Conservation (phyloP, 2,888 invertebrate genomes). For the Drosophila longiperda region DNA sequence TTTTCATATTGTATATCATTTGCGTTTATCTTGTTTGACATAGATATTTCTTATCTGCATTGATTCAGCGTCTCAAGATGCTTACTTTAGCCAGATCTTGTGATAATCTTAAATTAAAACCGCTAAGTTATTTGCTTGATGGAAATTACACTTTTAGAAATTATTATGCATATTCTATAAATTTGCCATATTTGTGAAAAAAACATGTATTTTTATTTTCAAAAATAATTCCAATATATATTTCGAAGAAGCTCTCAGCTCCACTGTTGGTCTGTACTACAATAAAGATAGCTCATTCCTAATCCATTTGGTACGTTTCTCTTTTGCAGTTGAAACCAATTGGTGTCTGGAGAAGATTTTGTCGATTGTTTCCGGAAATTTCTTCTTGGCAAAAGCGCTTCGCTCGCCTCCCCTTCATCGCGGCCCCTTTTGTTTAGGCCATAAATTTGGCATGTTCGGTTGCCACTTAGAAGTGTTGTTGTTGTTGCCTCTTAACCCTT, state of each 20-base stretch:
- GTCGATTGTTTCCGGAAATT: slow-evolving; percentile 17
- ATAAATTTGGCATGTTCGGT: slow-evolving; percentile 42
- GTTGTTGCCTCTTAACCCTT: slow-evolving; percentile 24
- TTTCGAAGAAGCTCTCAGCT: background rate
- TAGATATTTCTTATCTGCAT: slow-evolving; percentile 10
- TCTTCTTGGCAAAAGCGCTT: background rate
- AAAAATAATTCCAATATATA: background rate
- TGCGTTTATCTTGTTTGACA: slow-evolving; percentile 2
- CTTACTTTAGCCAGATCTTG: background rate
- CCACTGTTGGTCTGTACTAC: background rate
- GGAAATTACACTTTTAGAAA: background rate
- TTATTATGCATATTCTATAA: background rate
- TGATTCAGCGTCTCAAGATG: background rate
- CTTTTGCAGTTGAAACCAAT: slow-evolving; percentile 6
- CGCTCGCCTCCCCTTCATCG: background rate
- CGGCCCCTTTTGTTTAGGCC: slow-evolving; percentile 18
- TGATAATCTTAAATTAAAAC: background rate
- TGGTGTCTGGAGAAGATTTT: slow-evolving; percentile 14
- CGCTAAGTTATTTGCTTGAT: background rate
- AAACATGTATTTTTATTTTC: background rate
- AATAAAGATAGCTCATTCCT: background rate
- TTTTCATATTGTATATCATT: background rate
- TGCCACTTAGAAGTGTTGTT: slow-evolving; percentile 2
- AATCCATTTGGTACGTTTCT: background rate
- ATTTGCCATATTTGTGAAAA: background rate